phyloP scores from a whole-genome alignment of 2,113 vertebrate species.

The Megaceryle maxima region DNA sequence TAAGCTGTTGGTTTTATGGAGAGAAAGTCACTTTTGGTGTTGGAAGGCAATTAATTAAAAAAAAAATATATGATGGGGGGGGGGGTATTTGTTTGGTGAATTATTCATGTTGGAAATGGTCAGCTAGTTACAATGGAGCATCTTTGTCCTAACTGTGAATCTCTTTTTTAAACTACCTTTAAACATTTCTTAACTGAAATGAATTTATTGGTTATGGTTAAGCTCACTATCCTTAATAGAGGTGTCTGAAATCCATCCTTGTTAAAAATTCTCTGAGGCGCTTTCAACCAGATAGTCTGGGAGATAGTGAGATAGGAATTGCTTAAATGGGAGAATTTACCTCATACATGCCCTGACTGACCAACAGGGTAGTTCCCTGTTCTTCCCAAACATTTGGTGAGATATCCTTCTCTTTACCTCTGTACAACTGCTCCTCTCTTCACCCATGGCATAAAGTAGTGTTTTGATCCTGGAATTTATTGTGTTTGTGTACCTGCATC shows the following conservation, averaged over 20 bases:
- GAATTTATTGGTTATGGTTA: not conserved
- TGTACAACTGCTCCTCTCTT: not conserved
- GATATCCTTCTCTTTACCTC: not conserved
- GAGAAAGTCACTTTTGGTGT: not conserved
- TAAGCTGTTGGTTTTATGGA: not conserved
- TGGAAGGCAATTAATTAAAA: not conserved
- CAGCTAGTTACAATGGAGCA: not conserved
- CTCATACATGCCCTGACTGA: not conserved
- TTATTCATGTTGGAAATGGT: not conserved
- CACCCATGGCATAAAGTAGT: rapidly evolving
- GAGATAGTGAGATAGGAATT: not conserved
- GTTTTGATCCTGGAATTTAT: not conserved
- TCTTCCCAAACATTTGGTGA: not conserved
- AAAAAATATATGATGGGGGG: not conserved
- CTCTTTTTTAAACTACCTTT: not conserved
- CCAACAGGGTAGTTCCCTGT: not conserved
- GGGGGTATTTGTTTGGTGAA: not conserved
- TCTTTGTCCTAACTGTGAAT: not conserved
- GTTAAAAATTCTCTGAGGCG: not conserved
- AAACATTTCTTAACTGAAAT: not conserved
- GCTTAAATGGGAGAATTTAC: not conserved
- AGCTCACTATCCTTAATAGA: not conserved
- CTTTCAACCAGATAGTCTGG: not conserved
- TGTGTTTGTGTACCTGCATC: not conserved
- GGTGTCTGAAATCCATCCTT: not conserved